Evolutionary conservation across 2,113 vertebrate genomes (phyloP).

Genomic region (Recurvirostra avosetta): DNA sequence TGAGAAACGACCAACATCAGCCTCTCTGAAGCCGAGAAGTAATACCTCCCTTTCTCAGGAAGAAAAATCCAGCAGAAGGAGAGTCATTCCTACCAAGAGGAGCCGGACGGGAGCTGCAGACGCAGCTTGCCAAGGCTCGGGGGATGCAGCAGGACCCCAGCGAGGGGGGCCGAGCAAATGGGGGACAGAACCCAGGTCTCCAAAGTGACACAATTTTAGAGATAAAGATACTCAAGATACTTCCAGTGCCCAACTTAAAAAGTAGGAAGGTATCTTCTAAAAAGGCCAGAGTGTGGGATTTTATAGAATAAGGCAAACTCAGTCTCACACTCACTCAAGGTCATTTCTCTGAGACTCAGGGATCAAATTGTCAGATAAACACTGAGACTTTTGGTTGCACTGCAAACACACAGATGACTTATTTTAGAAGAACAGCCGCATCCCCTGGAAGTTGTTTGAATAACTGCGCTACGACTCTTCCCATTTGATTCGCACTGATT

Average conservation of each 20-base stretch:
- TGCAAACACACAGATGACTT: background rate
- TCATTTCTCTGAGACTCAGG: background rate
- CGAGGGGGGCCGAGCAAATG: rapidly evolving
- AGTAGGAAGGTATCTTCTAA: background rate
- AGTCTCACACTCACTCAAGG: background rate
- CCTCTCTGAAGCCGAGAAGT: background rate
- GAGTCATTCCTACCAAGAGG: background rate
- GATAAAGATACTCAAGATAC: background rate
- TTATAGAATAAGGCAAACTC: background rate
- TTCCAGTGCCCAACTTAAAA: background rate
- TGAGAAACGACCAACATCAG: background rate
- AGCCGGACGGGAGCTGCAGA: background rate
- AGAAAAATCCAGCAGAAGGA: background rate
- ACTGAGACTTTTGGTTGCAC: background rate
- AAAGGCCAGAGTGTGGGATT: background rate
- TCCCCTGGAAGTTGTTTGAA: background rate
- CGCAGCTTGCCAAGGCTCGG: rapidly evolving
- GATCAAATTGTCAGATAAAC: background rate
- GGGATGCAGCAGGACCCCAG: background rate
- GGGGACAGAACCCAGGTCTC: background rate
- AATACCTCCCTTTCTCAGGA: background rate
- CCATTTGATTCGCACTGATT: background rate
- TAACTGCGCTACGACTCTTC: background rate
- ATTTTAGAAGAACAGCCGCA: background rate
- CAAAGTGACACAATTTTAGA: background rate